A percentile compares a stretch with the other conserved stretches of the same genome.
phyloP scores from a whole-genome alignment of 2,888 invertebrate genomes.

The Macaria notata region DNA sequence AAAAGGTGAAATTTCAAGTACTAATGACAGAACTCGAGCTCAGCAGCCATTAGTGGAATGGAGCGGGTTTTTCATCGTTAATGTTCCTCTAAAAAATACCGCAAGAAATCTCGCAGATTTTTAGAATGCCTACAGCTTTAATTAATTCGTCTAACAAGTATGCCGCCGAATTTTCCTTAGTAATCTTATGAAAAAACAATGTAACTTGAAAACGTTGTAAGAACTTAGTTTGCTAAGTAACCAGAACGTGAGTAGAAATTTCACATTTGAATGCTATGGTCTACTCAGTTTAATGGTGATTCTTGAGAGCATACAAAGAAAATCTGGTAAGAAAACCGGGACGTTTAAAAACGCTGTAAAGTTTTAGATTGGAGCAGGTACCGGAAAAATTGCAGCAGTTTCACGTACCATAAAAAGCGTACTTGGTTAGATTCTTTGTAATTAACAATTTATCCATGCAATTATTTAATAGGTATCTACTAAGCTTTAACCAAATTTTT shows the following conservation, averaged over 20 bases:
- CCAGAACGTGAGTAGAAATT: background rate
- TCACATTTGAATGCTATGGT: no score
- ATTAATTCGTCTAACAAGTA: constrained; percentile 34
- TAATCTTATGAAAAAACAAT: constrained; percentile 12
- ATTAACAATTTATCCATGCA: no score
- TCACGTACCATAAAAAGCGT: no score
- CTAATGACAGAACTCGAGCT: constrained; percentile 55
- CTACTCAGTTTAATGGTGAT: no score
- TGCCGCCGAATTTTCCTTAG: constrained; percentile 21
- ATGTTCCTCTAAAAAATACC: constrained; percentile 36
- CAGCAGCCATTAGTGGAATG: constrained; percentile 51
- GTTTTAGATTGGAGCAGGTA: no score
- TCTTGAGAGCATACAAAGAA: no score
- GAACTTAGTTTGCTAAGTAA: background rate
- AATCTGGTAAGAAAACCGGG: no score
- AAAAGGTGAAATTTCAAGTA: constrained; percentile 50
- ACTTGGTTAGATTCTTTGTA: no score
- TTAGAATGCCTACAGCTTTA: constrained; percentile 25
- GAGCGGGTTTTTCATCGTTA: constrained; percentile 49
- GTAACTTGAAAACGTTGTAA: constrained; percentile 4
- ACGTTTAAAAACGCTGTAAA: no score
- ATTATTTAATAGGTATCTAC: no score
- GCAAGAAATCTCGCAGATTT: constrained; percentile 23
- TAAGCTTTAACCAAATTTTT: no score
- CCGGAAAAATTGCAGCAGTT: no score